A percentile compares a stretch with the other conserved stretches of the same genome.
Conservation (phyloP, 2,888 invertebrate species). For the Sphaeridia pumilis region DNA sequence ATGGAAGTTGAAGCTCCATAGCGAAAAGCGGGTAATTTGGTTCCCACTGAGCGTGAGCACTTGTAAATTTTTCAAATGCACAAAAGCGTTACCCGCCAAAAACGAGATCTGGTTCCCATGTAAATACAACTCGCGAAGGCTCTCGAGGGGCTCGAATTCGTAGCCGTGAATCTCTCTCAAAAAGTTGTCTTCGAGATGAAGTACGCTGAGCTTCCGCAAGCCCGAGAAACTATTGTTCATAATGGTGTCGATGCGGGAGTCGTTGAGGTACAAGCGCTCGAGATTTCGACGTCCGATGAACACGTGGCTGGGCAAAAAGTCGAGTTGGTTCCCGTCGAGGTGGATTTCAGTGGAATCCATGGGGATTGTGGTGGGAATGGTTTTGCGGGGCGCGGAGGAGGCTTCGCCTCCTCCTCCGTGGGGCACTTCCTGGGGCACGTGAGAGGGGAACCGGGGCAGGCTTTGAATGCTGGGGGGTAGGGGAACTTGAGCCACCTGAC, state of each 20-base stretch:
- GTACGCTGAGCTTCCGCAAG: constrained; percentile 58
- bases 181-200: constrained; percentile 78
- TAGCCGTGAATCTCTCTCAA: constrained; percentile 67
- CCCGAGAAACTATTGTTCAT: constrained; percentile 87
- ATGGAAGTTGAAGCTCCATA: constrained; percentile 73
- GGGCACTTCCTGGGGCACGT: background rate
- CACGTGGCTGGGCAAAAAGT: constrained; percentile 72
- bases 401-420: background rate
- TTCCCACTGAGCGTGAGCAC: constrained; percentile 75
- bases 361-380: constrained; percentile 44
- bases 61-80: constrained; percentile 66
- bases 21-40: constrained; percentile 64
- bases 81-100: constrained; percentile 75
- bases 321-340: constrained; percentile 81
- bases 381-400: background rate
- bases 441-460: background rate
- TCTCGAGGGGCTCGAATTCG: constrained; percentile 69
- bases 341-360: constrained; percentile 94
- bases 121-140: constrained; percentile 70
- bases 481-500: constrained; percentile 34
- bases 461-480: constrained; percentile 40
- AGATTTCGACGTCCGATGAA: constrained; percentile 86
- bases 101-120: constrained; percentile 71
- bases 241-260: constrained; percentile 70
- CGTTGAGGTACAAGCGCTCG: constrained; percentile 73